phyloP scores from a whole-genome alignment of 1,140 invertebrate genomes.

The Antheraea mylitta region DNA sequence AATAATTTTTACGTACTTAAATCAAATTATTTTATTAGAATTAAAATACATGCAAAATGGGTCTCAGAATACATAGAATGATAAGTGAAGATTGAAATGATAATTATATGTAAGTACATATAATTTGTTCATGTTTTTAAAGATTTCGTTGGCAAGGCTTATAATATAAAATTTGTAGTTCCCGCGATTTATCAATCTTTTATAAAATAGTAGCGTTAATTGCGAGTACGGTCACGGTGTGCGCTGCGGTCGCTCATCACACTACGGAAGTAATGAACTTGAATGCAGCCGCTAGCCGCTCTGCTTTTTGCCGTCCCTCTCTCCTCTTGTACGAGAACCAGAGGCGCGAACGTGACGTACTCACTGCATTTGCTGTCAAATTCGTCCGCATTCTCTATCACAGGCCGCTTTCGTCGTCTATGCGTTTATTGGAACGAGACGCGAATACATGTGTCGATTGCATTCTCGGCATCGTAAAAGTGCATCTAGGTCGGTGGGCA shows the following conservation, averaged over 20 bases:
- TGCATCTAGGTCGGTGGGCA: constrained; percentile 78
- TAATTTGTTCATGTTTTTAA: too few relatives aligned
- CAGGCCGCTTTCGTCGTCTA: constrained; percentile 76
- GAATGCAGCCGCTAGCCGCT: constrained; percentile 66
- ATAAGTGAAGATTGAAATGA: too few relatives aligned
- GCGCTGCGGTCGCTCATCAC: constrained; percentile 52
- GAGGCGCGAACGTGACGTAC: constrained; percentile 70
- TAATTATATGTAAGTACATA: too few relatives aligned
- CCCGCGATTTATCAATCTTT: constrained; percentile 37
- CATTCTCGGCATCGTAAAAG: constrained; percentile 74
- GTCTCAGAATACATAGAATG: too few relatives aligned
- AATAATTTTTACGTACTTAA: too few relatives aligned
- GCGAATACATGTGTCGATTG: constrained; percentile 76
- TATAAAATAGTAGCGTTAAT: constrained; percentile 38
- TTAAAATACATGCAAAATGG: too few relatives aligned
- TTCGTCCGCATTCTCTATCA: constrained; percentile 76
- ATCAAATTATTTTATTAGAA: too few relatives aligned
- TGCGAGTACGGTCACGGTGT: constrained; percentile 65
- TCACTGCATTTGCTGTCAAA: constrained; percentile 74
- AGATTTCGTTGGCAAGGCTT: too few relatives aligned
- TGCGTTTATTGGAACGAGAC: constrained; percentile 78
- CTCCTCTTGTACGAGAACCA: constrained; percentile 50
- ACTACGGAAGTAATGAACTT: constrained; percentile 78
- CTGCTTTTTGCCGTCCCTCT: constrained; percentile 60
- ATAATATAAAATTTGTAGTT: constrained; percentile 9